phyloP scores from a whole-genome alignment of 2,888 invertebrate genomes.

The Leptopilina drosophilae region DNA sequence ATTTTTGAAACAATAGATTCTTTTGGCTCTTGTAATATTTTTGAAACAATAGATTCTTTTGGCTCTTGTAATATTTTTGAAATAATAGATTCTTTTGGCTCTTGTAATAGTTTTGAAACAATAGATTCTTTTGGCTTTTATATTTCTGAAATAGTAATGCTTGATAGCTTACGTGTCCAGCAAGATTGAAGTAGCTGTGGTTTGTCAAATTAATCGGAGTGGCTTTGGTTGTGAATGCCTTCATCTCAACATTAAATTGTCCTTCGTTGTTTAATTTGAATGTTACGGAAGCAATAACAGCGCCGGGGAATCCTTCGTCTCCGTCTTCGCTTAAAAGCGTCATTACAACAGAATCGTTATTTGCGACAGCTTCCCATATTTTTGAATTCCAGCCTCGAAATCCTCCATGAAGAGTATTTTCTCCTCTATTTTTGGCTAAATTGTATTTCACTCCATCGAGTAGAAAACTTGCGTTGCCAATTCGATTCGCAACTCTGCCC shows the following conservation, averaged over 20 bases:
- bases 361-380: constrained; percentile 69
- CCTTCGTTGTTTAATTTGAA: constrained; percentile 87
- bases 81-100: too few relatives aligned
- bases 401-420: constrained; percentile 90
- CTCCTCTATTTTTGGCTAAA: constrained; percentile 85
- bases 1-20: too few relatives aligned
- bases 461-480: constrained; percentile 84
- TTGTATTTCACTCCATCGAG: constrained; percentile 84
- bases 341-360: constrained; percentile 80
- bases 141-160: too few relatives aligned
- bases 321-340: constrained; percentile 87
- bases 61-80: too few relatives aligned
- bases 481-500: constrained; percentile 91
- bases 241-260: constrained; percentile 86
- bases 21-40: too few relatives aligned
- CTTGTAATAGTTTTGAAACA: constrained; percentile 44
- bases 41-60: too few relatives aligned
- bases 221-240: constrained; percentile 85
- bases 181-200: constrained; percentile 94
- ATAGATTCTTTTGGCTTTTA: neutral
- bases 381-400: constrained; percentile 88
- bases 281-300: constrained; percentile 83
- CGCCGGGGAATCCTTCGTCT: constrained; percentile 94
- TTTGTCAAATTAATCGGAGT: constrained; percentile 93
- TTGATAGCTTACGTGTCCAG: constrained; percentile 83